Evolutionary conservation across 2,113 vertebrate genomes (phyloP).

Genomic region (Nerophis lumbriciformis): DNA sequence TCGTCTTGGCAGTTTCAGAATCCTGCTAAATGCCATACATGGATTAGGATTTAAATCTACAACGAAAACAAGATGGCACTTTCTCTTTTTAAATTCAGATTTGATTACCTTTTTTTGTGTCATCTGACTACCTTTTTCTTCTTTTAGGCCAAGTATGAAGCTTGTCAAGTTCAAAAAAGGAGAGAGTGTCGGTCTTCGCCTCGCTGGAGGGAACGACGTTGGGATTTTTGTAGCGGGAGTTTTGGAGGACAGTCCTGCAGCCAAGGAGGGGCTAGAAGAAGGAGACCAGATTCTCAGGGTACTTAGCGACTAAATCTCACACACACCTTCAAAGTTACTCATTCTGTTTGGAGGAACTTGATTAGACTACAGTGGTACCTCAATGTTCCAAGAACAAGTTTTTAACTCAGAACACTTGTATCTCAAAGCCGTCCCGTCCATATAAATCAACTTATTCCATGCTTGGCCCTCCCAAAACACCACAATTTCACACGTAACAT

Average conservation of each 20-base stretch:
- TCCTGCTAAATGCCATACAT: too few species aligned
- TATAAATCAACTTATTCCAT: too few species aligned
- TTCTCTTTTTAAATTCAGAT: background rate
- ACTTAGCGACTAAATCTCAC: slow-evolving; percentile 18
- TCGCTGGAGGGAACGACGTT: slow-evolving; percentile 97
- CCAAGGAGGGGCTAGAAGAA: slow-evolving; percentile 95
- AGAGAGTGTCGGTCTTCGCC: slow-evolving; percentile 92
- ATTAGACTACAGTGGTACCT: background rate
- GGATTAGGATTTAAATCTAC: too few species aligned
- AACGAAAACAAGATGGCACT: background rate
- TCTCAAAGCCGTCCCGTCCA: too few species aligned
- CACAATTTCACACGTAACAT: too few species aligned
- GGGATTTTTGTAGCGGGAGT: slow-evolving; percentile 98
- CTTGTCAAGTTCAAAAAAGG: slow-evolving; percentile 98
- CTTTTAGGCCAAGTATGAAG: slow-evolving; percentile 93
- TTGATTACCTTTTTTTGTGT: background rate
- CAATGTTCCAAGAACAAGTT: background rate
- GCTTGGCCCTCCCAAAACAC: too few species aligned
- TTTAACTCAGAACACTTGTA: too few species aligned
- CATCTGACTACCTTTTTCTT: slow-evolving; percentile 16
- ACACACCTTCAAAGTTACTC: background rate
- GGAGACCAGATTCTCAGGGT: slow-evolving; percentile 99
- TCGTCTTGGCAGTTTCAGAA: too few species aligned
- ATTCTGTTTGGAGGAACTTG: slow-evolving; percentile 3
- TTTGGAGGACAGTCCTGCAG: slow-evolving; percentile 94